Conservation (phyloP, 2,113 vertebrate genomes). For the Sorex fumeus region DNA sequence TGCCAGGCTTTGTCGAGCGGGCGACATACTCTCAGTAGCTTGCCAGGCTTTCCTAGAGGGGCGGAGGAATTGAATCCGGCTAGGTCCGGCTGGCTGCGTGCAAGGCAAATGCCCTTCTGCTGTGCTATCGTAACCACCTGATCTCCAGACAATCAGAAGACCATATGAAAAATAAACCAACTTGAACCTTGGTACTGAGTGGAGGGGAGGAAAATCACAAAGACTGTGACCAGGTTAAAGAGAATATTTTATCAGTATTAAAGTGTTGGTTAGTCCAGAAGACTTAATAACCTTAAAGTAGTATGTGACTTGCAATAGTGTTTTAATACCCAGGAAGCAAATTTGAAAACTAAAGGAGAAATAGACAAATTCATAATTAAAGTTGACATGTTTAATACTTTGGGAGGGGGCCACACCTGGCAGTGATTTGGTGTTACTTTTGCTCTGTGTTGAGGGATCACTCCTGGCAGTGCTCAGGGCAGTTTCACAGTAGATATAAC, state of each 20-base stretch:
- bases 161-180: neutral
- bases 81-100: too few species aligned
- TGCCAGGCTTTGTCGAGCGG: too few species aligned
- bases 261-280: conserved; percentile 17
- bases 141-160: neutral
- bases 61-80: too few species aligned
- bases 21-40: too few species aligned
- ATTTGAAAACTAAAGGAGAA: conserved; percentile 25
- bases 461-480: too few species aligned
- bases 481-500: too few species aligned
- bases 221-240: neutral
- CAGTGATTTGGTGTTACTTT: too few species aligned
- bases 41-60: too few species aligned
- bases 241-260: conserved; percentile 17
- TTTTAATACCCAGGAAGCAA: conserved; percentile 25
- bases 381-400: conserved; percentile 8
- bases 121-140: too few species aligned
- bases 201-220: conserved; percentile 14
- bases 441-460: too few species aligned
- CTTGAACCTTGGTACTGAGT: neutral
- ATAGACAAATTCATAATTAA: neutral
- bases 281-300: conserved; percentile 33
- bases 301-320: neutral
- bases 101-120: too few species aligned
- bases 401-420: too few species aligned